Evolutionary conservation across 1,140 invertebrate genomes (phyloP).

Genomic region (Subanguina moxae): DNA sequence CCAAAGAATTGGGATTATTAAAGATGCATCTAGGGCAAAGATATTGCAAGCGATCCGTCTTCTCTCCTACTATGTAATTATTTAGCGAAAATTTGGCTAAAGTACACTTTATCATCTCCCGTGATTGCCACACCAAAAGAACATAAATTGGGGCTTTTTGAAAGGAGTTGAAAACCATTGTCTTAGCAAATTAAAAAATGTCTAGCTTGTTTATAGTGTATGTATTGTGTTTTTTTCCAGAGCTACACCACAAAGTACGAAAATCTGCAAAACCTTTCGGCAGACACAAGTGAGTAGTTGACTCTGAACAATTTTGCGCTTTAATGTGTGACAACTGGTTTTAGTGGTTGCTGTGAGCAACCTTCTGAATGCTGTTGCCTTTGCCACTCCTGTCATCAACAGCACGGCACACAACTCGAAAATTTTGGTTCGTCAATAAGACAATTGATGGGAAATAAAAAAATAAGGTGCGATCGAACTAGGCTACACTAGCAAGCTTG

Average conservation of each 20-base stretch:
- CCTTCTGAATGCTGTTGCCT: conserved; percentile 32
- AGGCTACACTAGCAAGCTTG: too few relatives aligned
- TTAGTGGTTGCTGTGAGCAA: conserved; percentile 11
- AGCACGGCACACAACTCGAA: conserved; percentile 17
- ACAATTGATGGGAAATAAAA: too few relatives aligned
- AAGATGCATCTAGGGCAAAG: conserved; percentile 24
- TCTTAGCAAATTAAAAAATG: neutral
- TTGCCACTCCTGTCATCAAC: conserved; percentile 41
- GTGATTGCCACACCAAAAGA: too few relatives aligned
- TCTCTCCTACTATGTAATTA: conserved; percentile 36
- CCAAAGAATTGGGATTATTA: conserved; percentile 30
- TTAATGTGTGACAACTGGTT: conserved; percentile 9
- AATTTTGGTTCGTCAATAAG: conserved; percentile 10
- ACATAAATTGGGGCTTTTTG: too few relatives aligned
- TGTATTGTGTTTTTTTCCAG: conserved; percentile 20
- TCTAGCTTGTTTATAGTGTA: neutral
- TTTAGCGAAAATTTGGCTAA: neutral
- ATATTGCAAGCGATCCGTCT: conserved; percentile 30
- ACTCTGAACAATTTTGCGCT: neutral
- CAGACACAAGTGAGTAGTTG: conserved; percentile 5
- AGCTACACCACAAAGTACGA: conserved; percentile 32
- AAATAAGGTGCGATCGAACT: too few relatives aligned
- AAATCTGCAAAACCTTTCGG: conserved; percentile 36
- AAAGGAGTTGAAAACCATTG: neutral
- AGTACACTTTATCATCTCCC: too few relatives aligned